phyloP scores from a whole-genome alignment of 2,113 vertebrate species.

The Mystacornis crossleyi region DNA sequence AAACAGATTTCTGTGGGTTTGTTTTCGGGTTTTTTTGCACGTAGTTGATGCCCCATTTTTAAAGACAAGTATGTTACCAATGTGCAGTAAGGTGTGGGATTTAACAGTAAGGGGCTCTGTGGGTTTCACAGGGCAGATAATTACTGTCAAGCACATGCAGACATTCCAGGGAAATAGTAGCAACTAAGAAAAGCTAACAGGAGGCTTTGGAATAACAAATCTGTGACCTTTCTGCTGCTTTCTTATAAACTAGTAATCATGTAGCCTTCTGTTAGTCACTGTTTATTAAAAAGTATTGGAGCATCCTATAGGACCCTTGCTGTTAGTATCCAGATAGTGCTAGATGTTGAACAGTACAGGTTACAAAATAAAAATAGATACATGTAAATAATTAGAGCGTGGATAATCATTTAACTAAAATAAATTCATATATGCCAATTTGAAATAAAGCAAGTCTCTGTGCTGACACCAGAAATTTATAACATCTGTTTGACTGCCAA shows the following conservation, averaged over 20 bases:
- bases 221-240: neutral
- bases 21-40: neutral
- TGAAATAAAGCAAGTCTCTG: neutral
- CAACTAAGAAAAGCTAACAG: neutral
- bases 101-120: neutral
- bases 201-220: neutral
- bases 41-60: neutral
- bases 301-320: neutral
- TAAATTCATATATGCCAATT: neutral
- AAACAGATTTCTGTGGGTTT: neutral
- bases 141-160: neutral
- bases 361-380: neutral
- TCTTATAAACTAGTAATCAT: neutral
- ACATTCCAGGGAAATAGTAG: slow-evolving; percentile 10
- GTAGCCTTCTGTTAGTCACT: neutral
- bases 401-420: neutral
- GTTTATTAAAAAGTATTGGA: neutral
- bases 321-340: neutral
- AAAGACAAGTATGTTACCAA: neutral
- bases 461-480: neutral
- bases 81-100: slow-evolving; percentile 10
- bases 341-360: neutral
- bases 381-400: neutral
- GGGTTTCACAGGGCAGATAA: neutral
- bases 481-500: neutral